Evolutionary conservation across 2,888 invertebrate genomes (phyloP), one percentile per base, ranked within the genome.

Genomic region (Diaprepes abbreviatus): DNA sequence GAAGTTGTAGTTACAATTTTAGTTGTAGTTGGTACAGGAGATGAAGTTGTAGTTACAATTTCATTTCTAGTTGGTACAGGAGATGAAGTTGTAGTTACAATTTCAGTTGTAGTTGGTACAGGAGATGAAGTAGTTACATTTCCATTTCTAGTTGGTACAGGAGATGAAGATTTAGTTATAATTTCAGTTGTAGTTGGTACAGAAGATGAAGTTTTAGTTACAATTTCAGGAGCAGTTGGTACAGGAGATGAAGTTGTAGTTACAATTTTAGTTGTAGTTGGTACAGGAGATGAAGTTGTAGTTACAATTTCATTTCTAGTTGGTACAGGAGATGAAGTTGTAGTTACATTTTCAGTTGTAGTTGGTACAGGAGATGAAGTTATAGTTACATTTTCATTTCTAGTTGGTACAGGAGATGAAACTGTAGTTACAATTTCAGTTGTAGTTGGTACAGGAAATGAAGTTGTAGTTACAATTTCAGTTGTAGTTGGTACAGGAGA

Each of bases 311-410:
- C n/a, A n/a, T n/a, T n/a, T n/a, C n/a, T n/a, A n/a, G n/a, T n/a
- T n/a, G n/a, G n/a, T n/a, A n/a, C n/a, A n/a, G n/a, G n/a, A n/a
- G n/a, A n/a, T n/a, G n/a, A n/a, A n/a, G n/a, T n/a, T n/a, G n/a
- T n/a, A n/a, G n/a, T n/a, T n/a, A n/a, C n/a, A n/a, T n/a, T n/a
- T n/a, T 43, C 19, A 43, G 19, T 19, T 19, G 35, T 17, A 7
- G n/a, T n/a, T 1, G 17, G 9, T 16, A 17, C 55, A 3, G 7
- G 12, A 52, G 40, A 62, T 35, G 63, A 62, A 76, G 0, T 72
- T 38, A 54, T 73, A 70, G 60, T n/a, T n/a, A n/a, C n/a, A n/a
- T n/a, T n/a, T n/a, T n/a, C n/a, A n/a, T n/a, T n/a, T n/a, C n/a
- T n/a, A n/a, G n/a, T n/a, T n/a, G n/a, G n/a, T n/a, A n/a, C n/a